These are phyloP conservation scores for Somateria mollissima DNA, from an alignment of 2,797 vertebrate genomes.

Conservation along the genomic window DNA sequence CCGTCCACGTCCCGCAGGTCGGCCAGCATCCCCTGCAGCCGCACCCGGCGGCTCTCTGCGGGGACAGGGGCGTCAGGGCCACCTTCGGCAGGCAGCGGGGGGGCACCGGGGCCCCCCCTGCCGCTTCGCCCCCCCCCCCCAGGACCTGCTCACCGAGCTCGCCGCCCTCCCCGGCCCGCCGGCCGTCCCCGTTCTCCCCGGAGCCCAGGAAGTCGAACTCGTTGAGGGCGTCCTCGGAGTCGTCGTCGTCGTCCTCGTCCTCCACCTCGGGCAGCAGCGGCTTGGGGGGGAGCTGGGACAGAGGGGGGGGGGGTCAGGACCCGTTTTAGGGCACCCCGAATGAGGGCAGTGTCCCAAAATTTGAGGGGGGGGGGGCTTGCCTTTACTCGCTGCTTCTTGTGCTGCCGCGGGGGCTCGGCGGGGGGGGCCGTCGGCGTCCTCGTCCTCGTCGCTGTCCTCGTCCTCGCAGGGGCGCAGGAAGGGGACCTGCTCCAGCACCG, in stretches of 20 bases:
- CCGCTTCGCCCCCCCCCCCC: accelerated
- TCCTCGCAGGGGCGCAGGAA: conserved; percentile 88
- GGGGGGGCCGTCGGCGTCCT: conserved; percentile 81
- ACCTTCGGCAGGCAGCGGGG: no score
- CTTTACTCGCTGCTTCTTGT: conserved; percentile 86
- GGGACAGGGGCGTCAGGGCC: background rate
- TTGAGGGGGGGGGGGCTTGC: conserved; percentile 27
- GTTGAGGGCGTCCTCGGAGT: conserved; percentile 90
- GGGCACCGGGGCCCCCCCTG: background rate
- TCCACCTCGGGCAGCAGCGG: conserved; percentile 87
- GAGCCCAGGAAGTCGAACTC: conserved; percentile 93
- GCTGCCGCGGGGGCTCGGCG: conserved; percentile 77
- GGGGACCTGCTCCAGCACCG: conserved; percentile 88
- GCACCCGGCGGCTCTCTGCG: conserved; percentile 88
- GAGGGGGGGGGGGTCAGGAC: no score
- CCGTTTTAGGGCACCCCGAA: no score
- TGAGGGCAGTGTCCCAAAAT: no score
- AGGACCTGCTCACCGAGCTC: background rate
- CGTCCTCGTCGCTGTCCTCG: conserved; percentile 91
- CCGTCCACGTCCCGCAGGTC: conserved; percentile 81
- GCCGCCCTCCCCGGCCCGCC: background rate
- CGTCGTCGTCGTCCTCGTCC: conserved; percentile 91
- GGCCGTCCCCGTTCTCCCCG: conserved; percentile 82
- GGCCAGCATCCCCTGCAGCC: conserved; percentile 89
- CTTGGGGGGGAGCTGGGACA: conserved; percentile 74